Conservation (phyloP, 1,140 invertebrate genomes). For the Batillaria attramentaria region DNA sequence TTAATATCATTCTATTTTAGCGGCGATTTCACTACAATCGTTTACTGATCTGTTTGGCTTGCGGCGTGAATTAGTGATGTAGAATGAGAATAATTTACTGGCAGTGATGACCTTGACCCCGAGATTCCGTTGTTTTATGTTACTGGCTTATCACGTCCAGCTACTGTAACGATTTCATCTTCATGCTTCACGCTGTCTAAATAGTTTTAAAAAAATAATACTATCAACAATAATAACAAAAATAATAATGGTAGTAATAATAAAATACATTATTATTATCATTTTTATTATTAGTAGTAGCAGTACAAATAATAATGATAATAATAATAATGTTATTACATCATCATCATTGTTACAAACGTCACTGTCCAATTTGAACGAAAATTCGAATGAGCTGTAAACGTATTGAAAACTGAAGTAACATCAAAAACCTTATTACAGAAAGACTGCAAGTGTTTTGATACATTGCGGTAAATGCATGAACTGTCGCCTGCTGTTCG, state of each 20-base stretch:
- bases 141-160: background rate
- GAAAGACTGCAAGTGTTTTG: too few species aligned
- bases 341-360: background rate
- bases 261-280: background rate
- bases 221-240: background rate
- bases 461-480: conserved; percentile 9
- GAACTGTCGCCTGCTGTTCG: too few species aligned
- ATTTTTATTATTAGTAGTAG: background rate
- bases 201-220: background rate
- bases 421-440: background rate
- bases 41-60: background rate
- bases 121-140: background rate
- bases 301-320: background rate
- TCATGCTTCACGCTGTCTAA: too few species aligned
- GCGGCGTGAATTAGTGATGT: background rate
- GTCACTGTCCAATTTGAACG: too few species aligned
- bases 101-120: background rate
- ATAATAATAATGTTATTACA: background rate
- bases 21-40: too few species aligned
- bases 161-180: background rate
- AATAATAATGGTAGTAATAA: background rate
- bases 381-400: background rate
- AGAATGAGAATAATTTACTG: background rate
- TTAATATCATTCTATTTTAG: too few species aligned
- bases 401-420: background rate